These are phyloP conservation scores for Anoplolepis gracilipes DNA, from an alignment of 1,140 invertebrate genomes.

Conservation along the genomic window DNA sequence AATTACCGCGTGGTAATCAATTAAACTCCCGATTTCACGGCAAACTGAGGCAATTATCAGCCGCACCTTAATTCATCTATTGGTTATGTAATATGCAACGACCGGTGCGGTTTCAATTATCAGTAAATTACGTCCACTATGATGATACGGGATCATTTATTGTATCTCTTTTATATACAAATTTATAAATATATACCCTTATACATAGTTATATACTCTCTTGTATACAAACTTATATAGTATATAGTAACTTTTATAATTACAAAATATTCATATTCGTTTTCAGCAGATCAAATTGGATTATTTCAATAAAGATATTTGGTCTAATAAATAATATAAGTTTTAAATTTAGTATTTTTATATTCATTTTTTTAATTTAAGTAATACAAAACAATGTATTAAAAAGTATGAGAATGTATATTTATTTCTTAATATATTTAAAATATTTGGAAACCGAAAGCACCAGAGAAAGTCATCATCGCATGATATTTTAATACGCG, in stretches of 20 bases:
- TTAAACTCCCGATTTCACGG: conserved; percentile 44
- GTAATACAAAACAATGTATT: no score
- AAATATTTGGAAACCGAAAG: not conserved
- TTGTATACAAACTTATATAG: not conserved
- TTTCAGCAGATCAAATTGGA: not conserved
- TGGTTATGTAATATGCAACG: conserved; percentile 5
- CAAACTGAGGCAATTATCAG: conserved; percentile 30
- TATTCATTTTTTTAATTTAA: no score
- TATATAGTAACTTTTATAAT: no score
- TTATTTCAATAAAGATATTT: not conserved
- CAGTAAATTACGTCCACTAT: conserved; percentile 44
- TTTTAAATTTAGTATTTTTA: not conserved
- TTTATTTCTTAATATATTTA: no score
- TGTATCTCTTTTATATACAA: not conserved
- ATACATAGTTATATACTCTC: no score
- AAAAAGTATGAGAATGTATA: no score
- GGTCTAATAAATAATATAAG: not conserved
- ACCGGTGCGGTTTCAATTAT: conserved; percentile 27
- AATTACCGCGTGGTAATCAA: conserved; percentile 53
- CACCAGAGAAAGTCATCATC: not conserved
- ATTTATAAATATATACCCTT: no score
- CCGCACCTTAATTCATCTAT: conserved; percentile 53
- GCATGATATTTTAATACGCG: not conserved
- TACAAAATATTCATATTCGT: not conserved
- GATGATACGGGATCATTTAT: not conserved